phyloP scores from a whole-genome alignment of 1,140 invertebrate species.

The Leptinotarsa lineolata region DNA sequence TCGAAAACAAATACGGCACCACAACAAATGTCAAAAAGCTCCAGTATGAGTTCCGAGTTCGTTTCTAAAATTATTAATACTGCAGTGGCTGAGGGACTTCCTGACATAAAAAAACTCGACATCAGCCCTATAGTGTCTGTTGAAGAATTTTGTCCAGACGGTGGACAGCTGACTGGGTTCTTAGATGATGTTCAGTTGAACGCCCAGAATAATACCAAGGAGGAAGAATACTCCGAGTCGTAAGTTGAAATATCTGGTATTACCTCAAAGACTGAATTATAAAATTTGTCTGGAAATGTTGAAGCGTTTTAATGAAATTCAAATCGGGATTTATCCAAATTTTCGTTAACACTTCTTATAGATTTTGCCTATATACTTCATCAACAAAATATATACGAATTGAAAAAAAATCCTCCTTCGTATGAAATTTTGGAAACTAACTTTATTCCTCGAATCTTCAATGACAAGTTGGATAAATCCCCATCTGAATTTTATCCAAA shows the following conservation, averaged over 20 bases:
- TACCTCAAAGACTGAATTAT: no score
- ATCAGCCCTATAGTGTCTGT: conserved; percentile 64
- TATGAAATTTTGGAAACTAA: no score
- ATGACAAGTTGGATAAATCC: no score
- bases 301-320: no score
- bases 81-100: conserved; percentile 35
- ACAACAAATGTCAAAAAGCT: conserved; percentile 44
- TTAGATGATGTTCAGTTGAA: conserved; percentile 70
- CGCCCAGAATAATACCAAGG: conserved; percentile 57
- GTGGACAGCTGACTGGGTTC: conserved; percentile 76
- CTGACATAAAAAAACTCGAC: conserved; percentile 47
- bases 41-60: conserved; percentile 49
- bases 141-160: conserved; percentile 86
- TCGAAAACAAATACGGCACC: conserved; percentile 8
- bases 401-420: no score
- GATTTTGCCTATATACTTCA: no score
- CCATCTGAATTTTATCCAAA: no score
- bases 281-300: no score
- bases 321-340: no score
- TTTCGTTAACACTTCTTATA: no score
- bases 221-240: conserved; percentile 64
- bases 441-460: no score
- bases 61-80: conserved; percentile 40
- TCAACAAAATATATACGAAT: no score
- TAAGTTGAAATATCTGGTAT: conserved; percentile 46